A percentile compares a stretch with the other conserved stretches of the same genome.
Conservation (phyloP, 1,140 invertebrate species). For the Hycleus cichorii region DNA sequence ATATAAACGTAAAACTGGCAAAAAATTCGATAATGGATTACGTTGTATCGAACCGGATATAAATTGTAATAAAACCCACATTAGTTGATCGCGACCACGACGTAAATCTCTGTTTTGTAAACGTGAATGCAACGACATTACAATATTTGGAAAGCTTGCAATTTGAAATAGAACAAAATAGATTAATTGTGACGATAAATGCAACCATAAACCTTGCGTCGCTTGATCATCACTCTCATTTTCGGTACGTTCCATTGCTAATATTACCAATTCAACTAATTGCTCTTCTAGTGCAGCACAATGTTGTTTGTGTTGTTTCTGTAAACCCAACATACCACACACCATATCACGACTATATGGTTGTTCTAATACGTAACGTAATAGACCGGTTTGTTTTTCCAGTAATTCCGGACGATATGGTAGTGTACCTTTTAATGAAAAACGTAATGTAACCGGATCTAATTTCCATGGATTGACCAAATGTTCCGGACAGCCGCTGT, state of each 20-base stretch:
- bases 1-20: slow-evolving; percentile 85
- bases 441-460: slow-evolving; percentile 75
- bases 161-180: slow-evolving; percentile 95
- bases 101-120: slow-evolving; percentile 29
- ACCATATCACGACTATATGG: slow-evolving; percentile 96
- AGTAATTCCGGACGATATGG: slow-evolving; percentile 87
- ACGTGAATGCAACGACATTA: slow-evolving; percentile 72
- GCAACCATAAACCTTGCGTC: slow-evolving; percentile 83
- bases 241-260: slow-evolving; percentile 88
- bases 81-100: slow-evolving; percentile 88
- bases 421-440: slow-evolving; percentile 82
- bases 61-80: slow-evolving; percentile 97
- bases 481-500: slow-evolving; percentile 81
- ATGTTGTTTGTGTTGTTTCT: slow-evolving; percentile 85
- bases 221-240: slow-evolving; percentile 60
- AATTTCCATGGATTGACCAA: slow-evolving; percentile 88
- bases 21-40: slow-evolving; percentile 82
- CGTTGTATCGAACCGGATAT: slow-evolving; percentile 95
- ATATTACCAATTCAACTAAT: slow-evolving; percentile 82
- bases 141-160: slow-evolving; percentile 87
- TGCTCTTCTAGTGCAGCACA: slow-evolving; percentile 89
- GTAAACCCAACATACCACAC: slow-evolving; percentile 86
- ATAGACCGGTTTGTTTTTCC: slow-evolving; percentile 78
- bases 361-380: slow-evolving; percentile 88
- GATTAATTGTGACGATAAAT: slow-evolving; percentile 90